phyloP scores from a whole-genome alignment of 2,797 vertebrate species.

The Sebastolobus altivelis region DNA sequence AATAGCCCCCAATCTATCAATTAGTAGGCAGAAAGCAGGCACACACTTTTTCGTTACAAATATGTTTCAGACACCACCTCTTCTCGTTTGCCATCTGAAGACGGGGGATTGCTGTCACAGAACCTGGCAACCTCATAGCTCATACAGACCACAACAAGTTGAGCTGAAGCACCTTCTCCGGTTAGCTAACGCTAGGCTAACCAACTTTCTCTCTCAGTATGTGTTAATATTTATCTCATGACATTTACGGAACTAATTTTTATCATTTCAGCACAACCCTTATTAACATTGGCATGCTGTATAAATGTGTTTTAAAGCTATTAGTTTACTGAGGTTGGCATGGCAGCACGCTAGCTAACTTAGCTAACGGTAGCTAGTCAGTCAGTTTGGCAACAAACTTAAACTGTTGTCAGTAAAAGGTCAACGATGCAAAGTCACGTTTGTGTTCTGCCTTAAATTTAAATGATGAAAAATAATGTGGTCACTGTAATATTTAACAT shows the following conservation, averaged over 20 bases:
- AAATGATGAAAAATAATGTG: background rate
- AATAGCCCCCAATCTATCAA: background rate
- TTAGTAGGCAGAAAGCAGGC: background rate
- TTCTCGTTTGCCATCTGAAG: background rate
- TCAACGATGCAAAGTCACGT: background rate
- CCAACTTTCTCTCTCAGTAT: slow-evolving; percentile 41
- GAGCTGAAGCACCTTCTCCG: slow-evolving; percentile 31
- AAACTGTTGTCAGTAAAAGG: background rate
- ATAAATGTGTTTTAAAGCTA: slow-evolving; percentile 23
- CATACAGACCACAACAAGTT: slow-evolving; percentile 38
- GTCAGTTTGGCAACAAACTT: slow-evolving; percentile 15
- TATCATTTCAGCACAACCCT: accelerated
- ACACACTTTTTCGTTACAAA: background rate
- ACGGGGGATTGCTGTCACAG: slow-evolving; percentile 24
- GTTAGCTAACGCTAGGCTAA: slow-evolving; percentile 39
- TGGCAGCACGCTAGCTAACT: slow-evolving; percentile 14
- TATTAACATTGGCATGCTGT: background rate
- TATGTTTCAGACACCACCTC: background rate
- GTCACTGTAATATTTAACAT: accelerated
- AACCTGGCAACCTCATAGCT: slow-evolving; percentile 69
- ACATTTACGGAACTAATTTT: background rate
- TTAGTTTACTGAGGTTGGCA: background rate
- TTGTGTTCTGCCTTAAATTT: background rate
- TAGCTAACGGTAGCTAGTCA: slow-evolving; percentile 35
- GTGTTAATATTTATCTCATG: slow-evolving; percentile 16